Percentiles rank a stretch among this genome's conserved stretches.
Evolutionary conservation across 2,888 invertebrate species (phyloP).

Genomic region (Crocallis elinguaria): DNA sequence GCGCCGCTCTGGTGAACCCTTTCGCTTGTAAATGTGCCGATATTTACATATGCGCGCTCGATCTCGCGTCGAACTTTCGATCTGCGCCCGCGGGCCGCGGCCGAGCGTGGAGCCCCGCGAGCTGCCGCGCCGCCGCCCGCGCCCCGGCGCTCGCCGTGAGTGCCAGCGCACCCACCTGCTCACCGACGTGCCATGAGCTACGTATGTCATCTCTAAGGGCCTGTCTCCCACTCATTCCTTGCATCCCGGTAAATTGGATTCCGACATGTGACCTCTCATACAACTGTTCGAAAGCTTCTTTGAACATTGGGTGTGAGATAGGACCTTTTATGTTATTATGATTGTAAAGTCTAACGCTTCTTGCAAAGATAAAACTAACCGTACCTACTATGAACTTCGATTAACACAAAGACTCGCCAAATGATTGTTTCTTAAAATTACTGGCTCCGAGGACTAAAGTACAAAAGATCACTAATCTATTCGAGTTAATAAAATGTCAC

Average conservation of each 20-base stretch:
- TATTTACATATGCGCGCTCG: constrained; percentile 84
- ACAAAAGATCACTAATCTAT: too few species aligned
- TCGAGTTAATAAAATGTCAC: too few species aligned
- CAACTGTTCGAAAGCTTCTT: constrained; percentile 8
- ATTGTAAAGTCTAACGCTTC: not conserved
- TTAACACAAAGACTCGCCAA: too few species aligned
- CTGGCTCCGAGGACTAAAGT: too few species aligned
- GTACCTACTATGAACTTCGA: not conserved
- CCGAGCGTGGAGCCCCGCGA: constrained; percentile 65
- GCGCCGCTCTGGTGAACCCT: constrained; percentile 85
- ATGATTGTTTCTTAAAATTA: too few species aligned
- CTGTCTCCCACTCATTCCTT: constrained; percentile 33
- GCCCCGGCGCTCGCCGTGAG: constrained; percentile 48
- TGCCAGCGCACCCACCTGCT: constrained; percentile 70
- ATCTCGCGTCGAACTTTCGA: constrained; percentile 84
- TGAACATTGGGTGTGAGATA: constrained; percentile 23
- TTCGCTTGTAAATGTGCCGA: constrained; percentile 85
- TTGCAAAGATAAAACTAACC: not conserved
- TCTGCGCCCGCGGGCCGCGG: constrained; percentile 68
- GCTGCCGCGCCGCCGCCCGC: constrained; percentile 44
- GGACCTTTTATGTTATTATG: constrained; percentile 7
- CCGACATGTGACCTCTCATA: constrained; percentile 1
- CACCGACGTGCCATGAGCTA: constrained; percentile 78
- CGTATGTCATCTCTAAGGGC: constrained; percentile 65
- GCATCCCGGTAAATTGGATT: constrained; percentile 32